Base-by-base conservation (phyloP, 1,140 invertebrate genomes). In the Cherax quadricarinatus region DNA sequence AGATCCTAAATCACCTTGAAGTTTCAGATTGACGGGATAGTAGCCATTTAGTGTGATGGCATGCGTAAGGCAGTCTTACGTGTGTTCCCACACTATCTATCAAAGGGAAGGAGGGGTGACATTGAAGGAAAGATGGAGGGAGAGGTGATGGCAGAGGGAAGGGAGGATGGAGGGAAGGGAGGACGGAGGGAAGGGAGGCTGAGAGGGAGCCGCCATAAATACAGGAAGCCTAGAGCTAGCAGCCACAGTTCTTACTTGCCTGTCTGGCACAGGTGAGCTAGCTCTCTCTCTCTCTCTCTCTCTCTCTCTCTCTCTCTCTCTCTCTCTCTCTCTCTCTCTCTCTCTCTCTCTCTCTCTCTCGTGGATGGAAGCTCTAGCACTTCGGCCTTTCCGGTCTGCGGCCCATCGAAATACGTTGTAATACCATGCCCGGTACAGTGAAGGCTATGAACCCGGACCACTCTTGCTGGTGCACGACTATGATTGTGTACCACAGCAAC, bases 171-270 rank as follows among this genome's bases (percentile, higher is more conserved):
- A 3, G 57, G 12, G 12, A 7, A 57, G n/a, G 82, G 62, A 48
- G 53, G 82, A n/a, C n/a, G n/a, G n/a, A 3, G 57, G 12, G 12
- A 7, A 57, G n/a, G 82, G 62, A 48, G 53, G 82, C n/a, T 57
- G 2, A 30, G 82, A 66, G 12, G 53, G 12, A 24, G 57, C 60
- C 4, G 62, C 83, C 83, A 85, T 85, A 85, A 85, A 85, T 85
- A 85, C 83, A 48, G 14, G 62, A 30, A 12, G 53, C n/a, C 62
- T 48, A 21, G 62, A 30, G 30, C 30, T 9, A 30, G 6, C 66
- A 70, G 60, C 83, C 60, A 48, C 83, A 85, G 83, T 85, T 16
- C 60, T 70, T 60, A 14, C 83, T 4, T 48, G 30, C 5, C 83
- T 48, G 83, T 12, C 24, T 12, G 83, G 24, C 60, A 30, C 30